Evolutionary conservation across 1,140 invertebrate species (phyloP).

Genomic region (Bombus vancouverensis): DNA sequence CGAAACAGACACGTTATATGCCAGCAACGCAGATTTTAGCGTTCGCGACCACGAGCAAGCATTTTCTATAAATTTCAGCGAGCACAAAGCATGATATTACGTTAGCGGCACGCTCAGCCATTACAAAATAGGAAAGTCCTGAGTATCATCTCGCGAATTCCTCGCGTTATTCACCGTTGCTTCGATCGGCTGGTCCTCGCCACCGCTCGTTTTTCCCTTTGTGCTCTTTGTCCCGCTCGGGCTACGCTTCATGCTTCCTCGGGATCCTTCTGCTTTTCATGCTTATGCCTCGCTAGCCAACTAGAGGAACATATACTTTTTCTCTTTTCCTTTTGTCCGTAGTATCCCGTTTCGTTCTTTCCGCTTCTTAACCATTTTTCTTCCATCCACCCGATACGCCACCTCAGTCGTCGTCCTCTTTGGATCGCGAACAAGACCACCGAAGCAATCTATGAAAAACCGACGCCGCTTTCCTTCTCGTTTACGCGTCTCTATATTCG

Average conservation of each 20-base stretch:
- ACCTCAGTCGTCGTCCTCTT: background rate
- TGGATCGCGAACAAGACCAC: background rate
- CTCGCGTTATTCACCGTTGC: constrained; percentile 24
- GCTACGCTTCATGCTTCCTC: constrained; percentile 31
- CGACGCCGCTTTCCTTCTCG: background rate
- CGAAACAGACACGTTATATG: no score
- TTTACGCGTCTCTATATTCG: background rate
- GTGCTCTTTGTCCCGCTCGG: constrained; percentile 43
- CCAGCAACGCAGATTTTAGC: no score
- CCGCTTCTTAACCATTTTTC: constrained; percentile 35
- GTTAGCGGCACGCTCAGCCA: no score
- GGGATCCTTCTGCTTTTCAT: constrained; percentile 33
- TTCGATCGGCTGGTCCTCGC: background rate
- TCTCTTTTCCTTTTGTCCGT: constrained; percentile 35
- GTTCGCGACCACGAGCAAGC: no score
- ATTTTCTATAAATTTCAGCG: no score
- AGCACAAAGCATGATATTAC: no score
- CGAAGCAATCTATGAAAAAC: constrained; percentile 20
- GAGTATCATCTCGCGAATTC: no score
- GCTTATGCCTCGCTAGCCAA: constrained; percentile 31
- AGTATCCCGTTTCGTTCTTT: constrained; percentile 4
- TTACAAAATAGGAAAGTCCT: no score
- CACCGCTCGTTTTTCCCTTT: constrained; percentile 23
- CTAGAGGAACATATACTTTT: constrained; percentile 22
- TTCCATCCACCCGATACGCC: background rate